A percentile compares a stretch with the other conserved stretches of the same genome.
phyloP scores from a whole-genome alignment of 1,140 invertebrate species.

The Varroa destructor region DNA sequence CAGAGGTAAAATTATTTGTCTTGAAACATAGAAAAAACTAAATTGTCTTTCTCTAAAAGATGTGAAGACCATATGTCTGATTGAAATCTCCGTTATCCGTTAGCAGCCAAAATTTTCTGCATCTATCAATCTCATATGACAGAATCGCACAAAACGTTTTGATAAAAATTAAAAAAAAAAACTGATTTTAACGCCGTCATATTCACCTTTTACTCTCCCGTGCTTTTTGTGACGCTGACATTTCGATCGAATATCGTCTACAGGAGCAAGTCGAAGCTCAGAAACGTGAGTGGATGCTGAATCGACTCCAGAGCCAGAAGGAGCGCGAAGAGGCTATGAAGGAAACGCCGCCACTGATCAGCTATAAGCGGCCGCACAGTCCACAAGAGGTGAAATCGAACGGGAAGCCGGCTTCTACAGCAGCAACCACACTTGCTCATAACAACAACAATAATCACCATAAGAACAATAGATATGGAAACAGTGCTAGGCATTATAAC shows the following conservation, averaged over 20 bases:
- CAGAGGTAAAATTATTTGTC: conserved; percentile 50
- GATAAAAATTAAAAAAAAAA: background rate
- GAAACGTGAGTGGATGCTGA: conserved; percentile 85
- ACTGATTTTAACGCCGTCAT: background rate
- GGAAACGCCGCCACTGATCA: conserved; percentile 33
- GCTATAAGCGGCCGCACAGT: conserved; percentile 26
- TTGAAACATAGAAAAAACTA: too few relatives aligned
- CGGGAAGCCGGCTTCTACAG: conserved; percentile 24
- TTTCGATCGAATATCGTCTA: too few relatives aligned
- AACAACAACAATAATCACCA: conserved; percentile 32
- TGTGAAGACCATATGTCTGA: too few relatives aligned
- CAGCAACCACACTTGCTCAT: conserved; percentile 34
- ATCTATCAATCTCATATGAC: too few relatives aligned
- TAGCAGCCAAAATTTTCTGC: too few relatives aligned
- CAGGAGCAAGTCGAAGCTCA: conserved; percentile 65
- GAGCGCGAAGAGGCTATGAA: conserved; percentile 44
- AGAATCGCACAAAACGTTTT: too few relatives aligned
- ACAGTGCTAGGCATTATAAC: conserved; percentile 6
- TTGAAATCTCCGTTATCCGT: too few relatives aligned
- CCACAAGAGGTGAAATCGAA: conserved; percentile 27
- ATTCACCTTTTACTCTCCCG: background rate
- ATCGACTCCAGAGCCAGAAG: conserved; percentile 53
- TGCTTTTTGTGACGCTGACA: background rate
- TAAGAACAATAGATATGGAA: background rate
- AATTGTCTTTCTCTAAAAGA: too few relatives aligned